Evolutionary conservation across 2,888 invertebrate species (phyloP).

Genomic region (Pilophorus perplexus): DNA sequence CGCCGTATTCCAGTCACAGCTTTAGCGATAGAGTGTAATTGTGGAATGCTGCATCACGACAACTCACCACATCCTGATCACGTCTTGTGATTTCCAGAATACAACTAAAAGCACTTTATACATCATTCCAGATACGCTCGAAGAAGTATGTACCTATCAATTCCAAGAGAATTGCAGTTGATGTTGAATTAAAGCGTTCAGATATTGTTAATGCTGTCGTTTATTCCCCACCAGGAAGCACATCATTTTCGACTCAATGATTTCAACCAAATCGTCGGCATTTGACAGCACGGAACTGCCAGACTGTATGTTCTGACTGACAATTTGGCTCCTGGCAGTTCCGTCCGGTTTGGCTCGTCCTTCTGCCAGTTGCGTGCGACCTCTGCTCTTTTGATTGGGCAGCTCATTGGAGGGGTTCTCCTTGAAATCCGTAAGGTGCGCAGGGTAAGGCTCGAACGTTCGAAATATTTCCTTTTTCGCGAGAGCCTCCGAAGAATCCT

Average conservation of each 20-base stretch:
- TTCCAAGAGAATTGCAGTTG: too few species aligned
- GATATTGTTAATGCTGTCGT: not conserved
- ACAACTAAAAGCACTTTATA: too few species aligned
- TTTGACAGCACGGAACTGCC: not conserved
- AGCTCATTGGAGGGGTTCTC: conserved; percentile 9
- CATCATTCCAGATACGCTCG: too few species aligned
- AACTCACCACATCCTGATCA: too few species aligned
- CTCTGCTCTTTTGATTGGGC: conserved; percentile 25
- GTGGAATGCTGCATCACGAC: too few species aligned
- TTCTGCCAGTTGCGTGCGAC: conserved; percentile 11
- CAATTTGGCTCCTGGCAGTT: conserved; percentile 10
- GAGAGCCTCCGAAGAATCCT: too few species aligned
- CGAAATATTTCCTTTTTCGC: not conserved
- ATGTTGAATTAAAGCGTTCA: not conserved
- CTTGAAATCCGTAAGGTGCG: not conserved
- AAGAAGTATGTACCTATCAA: too few species aligned
- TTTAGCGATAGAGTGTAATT: too few species aligned
- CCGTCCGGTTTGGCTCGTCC: conserved; percentile 15
- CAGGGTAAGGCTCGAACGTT: not conserved
- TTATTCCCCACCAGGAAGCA: not conserved
- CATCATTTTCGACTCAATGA: too few species aligned
- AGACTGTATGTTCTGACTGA: not conserved
- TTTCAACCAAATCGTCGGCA: too few species aligned
- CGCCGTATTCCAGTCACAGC: too few species aligned
- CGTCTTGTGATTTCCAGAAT: too few species aligned